Evolutionary conservation across 35 echinoderm and acorn worm species (phyloP), one percentile per base, ranked within the genome.

Genomic region (Ophiothrix spiculata): DNA sequence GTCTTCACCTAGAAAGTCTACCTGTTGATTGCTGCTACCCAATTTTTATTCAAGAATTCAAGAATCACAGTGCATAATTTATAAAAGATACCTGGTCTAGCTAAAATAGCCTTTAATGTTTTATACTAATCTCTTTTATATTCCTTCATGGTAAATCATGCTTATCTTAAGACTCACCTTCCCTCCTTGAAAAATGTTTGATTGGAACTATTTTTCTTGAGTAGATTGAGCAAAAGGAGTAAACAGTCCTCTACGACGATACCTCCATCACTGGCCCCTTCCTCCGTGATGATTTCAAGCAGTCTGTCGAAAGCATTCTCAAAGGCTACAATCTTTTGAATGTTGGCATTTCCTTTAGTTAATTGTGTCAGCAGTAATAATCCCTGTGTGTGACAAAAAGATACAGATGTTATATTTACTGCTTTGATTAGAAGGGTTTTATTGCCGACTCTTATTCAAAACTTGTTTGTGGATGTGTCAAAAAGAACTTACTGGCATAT

Each of bases 301-400:
- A 98, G 89, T 33, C 86, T 76, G 39, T 98, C 95, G 86, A 98
- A 98, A 56, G 95, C 95, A 79, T 98, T 98, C 86, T 98, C 95
- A 88, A 98, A 98, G 56, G 95, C 95, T 34, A 98, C 95, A 74
- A 98, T 98, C 83, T 98, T 98, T 86, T 98, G 95, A 75, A 98
- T 94, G 89, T 91, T 93, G 83, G 95, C 95, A 54, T 98, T 98
- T 25, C 89, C 82, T 69, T 94, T 94, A 16, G 95, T 98, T 11
- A 98, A 81, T 39, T 91, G 91, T 12, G 89, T 94, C 23, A 98
- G 77, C 12, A 94, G 83, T 15, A 98, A 80, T 1, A 97, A 81
- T 40, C 95, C 95, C 95, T 97, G 74, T 1, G 31, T 25, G 35
- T 77, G 16, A 74, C n/a, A 25, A 74, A 23, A 74, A 74, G 1